Percentiles rank a stretch among this genome's conserved stretches.
Evolutionary conservation across 2,113 vertebrate genomes (phyloP).

Genomic region (Microtus ochrogaster): DNA sequence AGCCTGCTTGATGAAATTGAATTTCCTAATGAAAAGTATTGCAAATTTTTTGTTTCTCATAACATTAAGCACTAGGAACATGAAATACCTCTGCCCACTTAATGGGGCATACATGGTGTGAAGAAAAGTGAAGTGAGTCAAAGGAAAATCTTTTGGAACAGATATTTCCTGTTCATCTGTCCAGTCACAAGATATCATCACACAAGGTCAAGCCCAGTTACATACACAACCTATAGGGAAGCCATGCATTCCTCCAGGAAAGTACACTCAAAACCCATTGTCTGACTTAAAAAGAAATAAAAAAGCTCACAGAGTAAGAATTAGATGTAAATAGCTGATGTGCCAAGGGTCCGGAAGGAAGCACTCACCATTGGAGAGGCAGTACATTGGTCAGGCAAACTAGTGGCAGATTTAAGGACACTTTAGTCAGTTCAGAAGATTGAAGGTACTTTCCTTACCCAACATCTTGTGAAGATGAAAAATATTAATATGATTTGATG

Average conservation of each 20-base stretch:
- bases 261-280: not conserved
- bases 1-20: constrained; percentile 46
- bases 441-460: not conserved
- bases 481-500: not conserved
- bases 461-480: not conserved
- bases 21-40: constrained; percentile 59
- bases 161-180: not conserved
- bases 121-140: too few relatives aligned
- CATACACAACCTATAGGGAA: not conserved
- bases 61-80: not conserved
- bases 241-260: not conserved
- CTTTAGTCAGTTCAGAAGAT: not conserved
- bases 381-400: not conserved
- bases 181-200: not conserved
- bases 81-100: not conserved
- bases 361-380: not conserved
- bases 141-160: not conserved
- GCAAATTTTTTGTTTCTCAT: constrained; percentile 30
- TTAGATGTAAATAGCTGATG: constrained; percentile 5
- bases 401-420: not conserved
- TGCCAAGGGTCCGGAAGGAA: not conserved
- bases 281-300: not conserved
- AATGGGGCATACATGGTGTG: not conserved
- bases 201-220: not conserved
- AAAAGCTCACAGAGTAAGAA: not conserved